A percentile compares a stretch with the other conserved stretches of the same genome.
Conservation (phyloP, 2,113 vertebrate genomes). For the Balaenoptera acutorostrata region DNA sequence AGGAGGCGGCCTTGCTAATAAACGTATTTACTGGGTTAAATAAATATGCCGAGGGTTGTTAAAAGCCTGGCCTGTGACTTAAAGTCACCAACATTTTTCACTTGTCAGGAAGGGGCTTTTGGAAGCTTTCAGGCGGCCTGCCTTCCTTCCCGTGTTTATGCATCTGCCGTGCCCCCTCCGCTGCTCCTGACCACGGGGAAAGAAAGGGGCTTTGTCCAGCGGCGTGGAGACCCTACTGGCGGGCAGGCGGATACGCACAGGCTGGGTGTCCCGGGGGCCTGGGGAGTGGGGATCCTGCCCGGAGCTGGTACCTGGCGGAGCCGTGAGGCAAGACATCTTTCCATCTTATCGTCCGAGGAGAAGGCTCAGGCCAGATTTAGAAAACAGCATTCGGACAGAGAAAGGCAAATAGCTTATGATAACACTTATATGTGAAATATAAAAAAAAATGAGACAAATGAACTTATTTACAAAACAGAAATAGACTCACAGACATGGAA, state of each 20-base stretch:
- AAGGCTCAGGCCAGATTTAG: fast-evolving
- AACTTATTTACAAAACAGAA: neutral
- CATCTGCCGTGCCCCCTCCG: slow-evolving; percentile 1
- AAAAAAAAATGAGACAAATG: neutral
- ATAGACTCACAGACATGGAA: neutral
- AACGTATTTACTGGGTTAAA: slow-evolving; percentile 87
- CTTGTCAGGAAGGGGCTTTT: slow-evolving; percentile 82
- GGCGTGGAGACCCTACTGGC: neutral
- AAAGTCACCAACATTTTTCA: slow-evolving; percentile 82
- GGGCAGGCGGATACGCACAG: neutral
- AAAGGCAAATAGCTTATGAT: neutral
- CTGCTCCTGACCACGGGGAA: neutral
- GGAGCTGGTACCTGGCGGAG: fast-evolving
- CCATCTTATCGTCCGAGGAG: fast-evolving
- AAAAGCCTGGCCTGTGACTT: slow-evolving; percentile 79
- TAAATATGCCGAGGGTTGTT: slow-evolving; percentile 83
- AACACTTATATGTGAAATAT: neutral
- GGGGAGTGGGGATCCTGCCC: neutral
- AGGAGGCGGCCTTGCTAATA: slow-evolving; percentile 84
- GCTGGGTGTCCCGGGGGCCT: neutral
- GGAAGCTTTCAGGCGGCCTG: slow-evolving; percentile 73
- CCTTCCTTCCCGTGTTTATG: slow-evolving; percentile 68
- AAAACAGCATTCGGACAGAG: neutral
- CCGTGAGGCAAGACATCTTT: neutral
- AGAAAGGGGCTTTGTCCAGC: slow-evolving; percentile 67